These are phyloP conservation scores for Colostygia pectinataria DNA, from an alignment of 2,888 invertebrate species.

Conservation along the genomic window DNA sequence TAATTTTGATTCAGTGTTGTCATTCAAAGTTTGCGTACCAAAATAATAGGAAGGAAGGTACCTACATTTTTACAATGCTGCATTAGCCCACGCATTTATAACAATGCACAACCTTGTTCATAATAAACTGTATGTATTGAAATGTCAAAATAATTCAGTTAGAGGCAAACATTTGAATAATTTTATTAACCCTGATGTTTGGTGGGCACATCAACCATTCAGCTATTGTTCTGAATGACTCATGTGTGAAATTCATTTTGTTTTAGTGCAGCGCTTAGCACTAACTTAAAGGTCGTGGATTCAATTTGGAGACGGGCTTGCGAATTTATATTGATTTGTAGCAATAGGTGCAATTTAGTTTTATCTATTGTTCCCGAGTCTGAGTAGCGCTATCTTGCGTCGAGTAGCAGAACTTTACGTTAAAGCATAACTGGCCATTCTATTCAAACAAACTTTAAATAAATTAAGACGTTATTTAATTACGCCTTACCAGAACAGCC, in stretches of 20 bases:
- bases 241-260: constrained; percentile 10
- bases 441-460: background rate
- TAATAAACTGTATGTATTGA: constrained; percentile 20
- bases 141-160: constrained; percentile 29
- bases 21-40: too few relatives aligned
- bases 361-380: background rate
- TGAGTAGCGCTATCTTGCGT: constrained; percentile 6
- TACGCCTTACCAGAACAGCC: too few relatives aligned
- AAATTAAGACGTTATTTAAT: too few relatives aligned
- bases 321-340: background rate
- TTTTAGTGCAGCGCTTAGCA: background rate
- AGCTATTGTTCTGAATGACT: constrained; percentile 21
- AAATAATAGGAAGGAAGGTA: constrained; percentile 5
- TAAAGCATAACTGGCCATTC: too few relatives aligned
- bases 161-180: constrained; percentile 18
- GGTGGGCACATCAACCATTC: constrained; percentile 7
- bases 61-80: background rate
- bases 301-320: background rate
- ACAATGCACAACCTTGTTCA: constrained; percentile 25
- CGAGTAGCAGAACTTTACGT: constrained; percentile 1
- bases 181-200: constrained; percentile 18
- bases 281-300: background rate
- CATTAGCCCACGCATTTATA: constrained; percentile 6
- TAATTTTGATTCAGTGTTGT: background rate
- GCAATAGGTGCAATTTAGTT: too few relatives aligned